These are phyloP conservation scores for Allygus modestus DNA, from an alignment of 2,888 invertebrate genomes.

Conservation along the genomic window DNA sequence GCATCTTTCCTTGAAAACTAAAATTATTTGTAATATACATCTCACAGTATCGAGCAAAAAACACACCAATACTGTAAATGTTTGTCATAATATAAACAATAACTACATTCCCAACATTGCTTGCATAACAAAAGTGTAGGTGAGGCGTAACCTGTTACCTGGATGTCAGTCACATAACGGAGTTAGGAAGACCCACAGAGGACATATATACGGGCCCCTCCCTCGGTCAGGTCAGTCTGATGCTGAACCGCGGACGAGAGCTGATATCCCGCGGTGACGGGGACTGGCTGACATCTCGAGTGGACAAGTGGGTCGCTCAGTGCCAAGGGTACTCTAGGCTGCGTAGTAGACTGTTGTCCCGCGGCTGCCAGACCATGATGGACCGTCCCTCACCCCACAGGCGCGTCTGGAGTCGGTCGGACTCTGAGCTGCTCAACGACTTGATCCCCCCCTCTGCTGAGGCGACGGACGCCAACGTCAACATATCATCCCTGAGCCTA, in stretches of 20 bases:
- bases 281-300: constrained; percentile 61
- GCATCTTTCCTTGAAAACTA: too few relatives aligned
- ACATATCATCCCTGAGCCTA: constrained; percentile 8
- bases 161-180: constrained; percentile 31
- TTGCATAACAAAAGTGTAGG: constrained; percentile 12
- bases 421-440: constrained; percentile 50
- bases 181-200: constrained; percentile 35
- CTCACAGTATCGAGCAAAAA: too few relatives aligned
- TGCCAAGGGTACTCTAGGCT: constrained; percentile 65
- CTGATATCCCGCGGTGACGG: constrained; percentile 52
- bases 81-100: too few relatives aligned
- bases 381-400: constrained; percentile 48
- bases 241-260: neutral
- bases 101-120: neutral
- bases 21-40: too few relatives aligned
- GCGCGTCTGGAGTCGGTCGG: constrained; percentile 35
- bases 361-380: constrained; percentile 64
- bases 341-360: constrained; percentile 47
- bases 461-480: neutral
- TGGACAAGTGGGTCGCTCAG: constrained; percentile 65
- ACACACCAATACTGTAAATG: too few relatives aligned
- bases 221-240: neutral
- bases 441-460: neutral
- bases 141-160: neutral
- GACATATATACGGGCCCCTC: neutral